These are phyloP conservation scores for Oncopodura yosiiana DNA, from an alignment of 1,140 invertebrate genomes.

Conservation along the genomic window DNA sequence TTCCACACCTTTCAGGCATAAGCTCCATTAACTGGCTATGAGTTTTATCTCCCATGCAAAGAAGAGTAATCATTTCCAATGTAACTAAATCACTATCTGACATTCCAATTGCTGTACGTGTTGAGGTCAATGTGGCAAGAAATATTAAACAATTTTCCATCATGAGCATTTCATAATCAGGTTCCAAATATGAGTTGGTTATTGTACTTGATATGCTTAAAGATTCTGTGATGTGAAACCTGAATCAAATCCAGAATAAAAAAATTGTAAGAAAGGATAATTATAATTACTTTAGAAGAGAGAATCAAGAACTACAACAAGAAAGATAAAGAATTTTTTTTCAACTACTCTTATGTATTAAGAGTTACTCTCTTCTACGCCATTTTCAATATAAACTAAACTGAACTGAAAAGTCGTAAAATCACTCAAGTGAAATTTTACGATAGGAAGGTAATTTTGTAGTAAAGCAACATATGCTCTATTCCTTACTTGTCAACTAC, in stretches of 20 bases:
- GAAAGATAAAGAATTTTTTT: too few relatives aligned
- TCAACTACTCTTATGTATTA: too few relatives aligned
- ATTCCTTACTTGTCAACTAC: conserved; percentile 75
- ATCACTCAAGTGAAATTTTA: too few relatives aligned
- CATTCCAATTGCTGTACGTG: conserved; percentile 81
- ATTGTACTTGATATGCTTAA: conserved; percentile 59
- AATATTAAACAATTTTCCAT: conserved; percentile 85
- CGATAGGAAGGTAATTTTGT: neutral
- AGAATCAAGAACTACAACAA: too few relatives aligned
- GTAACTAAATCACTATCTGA: conserved; percentile 62
- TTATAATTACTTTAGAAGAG: conserved; percentile 23
- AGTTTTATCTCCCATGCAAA: conserved; percentile 88
- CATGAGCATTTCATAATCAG: conserved; percentile 76
- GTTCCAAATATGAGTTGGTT: conserved; percentile 53
- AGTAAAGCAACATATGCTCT: too few relatives aligned
- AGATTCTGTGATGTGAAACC: conserved; percentile 75
- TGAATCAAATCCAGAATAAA: conserved; percentile 38
- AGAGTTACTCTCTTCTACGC: too few relatives aligned
- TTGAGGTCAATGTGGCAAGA: conserved; percentile 74
- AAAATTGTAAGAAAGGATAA: too few relatives aligned
- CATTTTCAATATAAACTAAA: conserved; percentile 1
- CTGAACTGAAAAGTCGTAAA: too few relatives aligned
- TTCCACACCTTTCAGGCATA: conserved; percentile 89
- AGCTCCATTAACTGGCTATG: conserved; percentile 88
- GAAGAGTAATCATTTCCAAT: conserved; percentile 82